Base-by-base conservation (phyloP, 1,140 invertebrate species). In the Augochlora pura region DNA sequence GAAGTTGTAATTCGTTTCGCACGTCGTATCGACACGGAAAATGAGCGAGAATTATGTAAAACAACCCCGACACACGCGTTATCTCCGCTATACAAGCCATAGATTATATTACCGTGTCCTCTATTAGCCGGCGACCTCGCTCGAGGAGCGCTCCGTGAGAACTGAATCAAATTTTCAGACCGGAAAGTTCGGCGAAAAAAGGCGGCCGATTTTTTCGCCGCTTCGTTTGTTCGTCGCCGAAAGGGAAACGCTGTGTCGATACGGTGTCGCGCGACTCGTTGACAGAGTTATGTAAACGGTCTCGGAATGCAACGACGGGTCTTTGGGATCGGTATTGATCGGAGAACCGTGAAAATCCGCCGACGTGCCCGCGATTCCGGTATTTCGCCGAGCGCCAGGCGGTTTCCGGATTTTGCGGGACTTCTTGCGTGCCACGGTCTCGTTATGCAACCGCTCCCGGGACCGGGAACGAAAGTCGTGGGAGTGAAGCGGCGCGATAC, bases 391-490 rank as follows among this genome's bases (percentile, higher is more conserved):
- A 0, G 10, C 14, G 64, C 12, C 39, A 23, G 21, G 1, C 14
- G 32, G 57, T 84, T 84, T 77, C 54, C 70, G 68, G 27, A 76
- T 78, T 81, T 49, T 67, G 60, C 68, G 75, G 27, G 64, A 69
- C 39, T 81, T 81, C 65, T 81, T 70, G 70, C 79, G 64, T 75
- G 78, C 59, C 69, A 10, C 60, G 25, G 27, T 57, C 71, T 71
- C 62, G 63, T 83, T 84, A 81, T 39, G 80, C 66, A 84, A 84
- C 72, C 52, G 23, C 16, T 27, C 54, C n/a, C 8, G 6, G 49
- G 49, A 21, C 49, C 3, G 54, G 16, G 74, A 78, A 81, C 59
- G 18, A 84, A 75, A 84, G 79, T 81, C 70, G 82, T 84, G 82
- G 82, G 82, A 84, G 82, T 81, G 60, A 42, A 77, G 42, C 14